Base-by-base conservation (phyloP, 2,113 vertebrate genomes). In the Burhinus bistriatus region DNA sequence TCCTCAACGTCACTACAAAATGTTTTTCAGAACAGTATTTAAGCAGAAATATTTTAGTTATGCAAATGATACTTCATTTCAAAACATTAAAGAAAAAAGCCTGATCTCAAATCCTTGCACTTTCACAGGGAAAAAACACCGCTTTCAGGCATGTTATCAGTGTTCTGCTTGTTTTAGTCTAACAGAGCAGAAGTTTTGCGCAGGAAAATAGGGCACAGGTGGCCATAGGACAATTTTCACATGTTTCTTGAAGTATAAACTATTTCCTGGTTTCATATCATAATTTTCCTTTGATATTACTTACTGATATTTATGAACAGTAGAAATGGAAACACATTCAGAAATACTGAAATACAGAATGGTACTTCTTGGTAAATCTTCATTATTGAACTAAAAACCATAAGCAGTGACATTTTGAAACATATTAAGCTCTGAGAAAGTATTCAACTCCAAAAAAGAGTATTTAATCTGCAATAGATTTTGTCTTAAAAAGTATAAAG, bases 21-120 rank as follows among this genome's bases (percentile, higher is more conserved):
- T 82, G 16, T 82, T 87, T 92, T 87, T 87, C 32, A 87, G 68
- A 91, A 87, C 15, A 52, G 2, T 44, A 76, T 93, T 89, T 96
- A 76, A 65, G 15, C 47, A 78, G 45, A 77, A 89, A 88, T 73
- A 91, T 92, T 96, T 96, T 65, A 93, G 59, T 57, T 93, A 88
- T 80, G 90, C 76, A 95, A 91, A 95, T 76, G 19, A 68, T 57
- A 79, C 12, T 70, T 87, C 32, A 66, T 92, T 91, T 66, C 64
- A 76, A 77, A 90, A 86, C 83, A 38, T 57, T 91, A 88, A 88
- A 90, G 15, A 68, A 69, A 82, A 82, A 90, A 59, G 17, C 20
- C n/a, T 72, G 32, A 54, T 83, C 34, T 94, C 66, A 73, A 61
- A 40, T 93, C 32, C 29, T 87, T 93, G 25, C 34, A 57, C 64